Base-by-base conservation (phyloP, 2,797 vertebrate species). In the Hypotaenidia philippensis region DNA sequence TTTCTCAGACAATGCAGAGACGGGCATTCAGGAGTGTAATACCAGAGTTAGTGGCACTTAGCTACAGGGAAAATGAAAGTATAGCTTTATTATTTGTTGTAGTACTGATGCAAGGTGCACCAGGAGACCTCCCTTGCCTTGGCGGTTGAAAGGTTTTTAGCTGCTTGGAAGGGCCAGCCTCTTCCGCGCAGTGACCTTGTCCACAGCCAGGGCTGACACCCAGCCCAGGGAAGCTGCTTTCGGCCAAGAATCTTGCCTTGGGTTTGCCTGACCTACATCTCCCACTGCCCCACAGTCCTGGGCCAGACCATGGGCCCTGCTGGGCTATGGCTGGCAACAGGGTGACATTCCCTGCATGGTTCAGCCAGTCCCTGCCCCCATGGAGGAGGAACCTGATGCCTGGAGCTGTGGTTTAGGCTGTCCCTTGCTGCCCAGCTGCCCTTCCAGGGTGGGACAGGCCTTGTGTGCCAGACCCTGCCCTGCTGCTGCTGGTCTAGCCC, bases 141-240 rank as follows among this genome's bases (percentile, higher is more conserved):
- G 13, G 0, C 0, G 49, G 8, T 32, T 2, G 16, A 52, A 34
- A 22, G 25, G 12, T 4, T 31, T 87, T 55, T 47, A 41, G 34
- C 63, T 77, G 34, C 38, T 0, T 0, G 41, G 27, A 27, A 0
- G 10, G 44, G 6, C 6, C 29, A 55, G 26, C 2, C 0, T 25
- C 13, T 56, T 84, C 27, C 6, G 3, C 0, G 0, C 25, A 26
- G 55, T 55, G 14, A 40, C 17, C 16, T 10, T 26, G 31, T 16
- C 31, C 18, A 3, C 2, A 12, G 19, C 49, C 32, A 18, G 20
- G 49, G 10, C 10, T 71, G 57, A 32, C 13, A 16, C 16, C 27
- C 27, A 56, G 29, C 11, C 7, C 26, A 20, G 20, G 5, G 4
- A 25, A 15, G 27, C 9, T 1, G 1, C 27, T 40, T 41, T 34